Evolutionary conservation across 2,113 vertebrate genomes (phyloP).

Genomic region (Amblyornis subalaris): DNA sequence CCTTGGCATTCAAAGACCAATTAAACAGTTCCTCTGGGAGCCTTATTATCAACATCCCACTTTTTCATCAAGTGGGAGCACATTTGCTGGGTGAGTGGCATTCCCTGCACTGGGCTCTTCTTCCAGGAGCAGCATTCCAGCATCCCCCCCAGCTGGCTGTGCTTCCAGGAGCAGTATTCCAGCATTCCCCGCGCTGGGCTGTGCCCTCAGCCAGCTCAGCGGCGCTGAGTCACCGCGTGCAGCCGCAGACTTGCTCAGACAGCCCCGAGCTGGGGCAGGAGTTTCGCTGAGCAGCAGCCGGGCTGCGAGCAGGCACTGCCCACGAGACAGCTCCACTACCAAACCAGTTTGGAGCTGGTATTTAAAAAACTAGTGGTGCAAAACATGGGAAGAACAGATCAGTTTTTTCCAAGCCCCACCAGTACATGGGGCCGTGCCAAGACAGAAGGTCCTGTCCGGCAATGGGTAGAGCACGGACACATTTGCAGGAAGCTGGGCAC

Average conservation of each 20-base stretch:
- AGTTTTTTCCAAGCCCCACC: not conserved
- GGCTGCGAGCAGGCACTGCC: not conserved
- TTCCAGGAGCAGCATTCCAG: not conserved
- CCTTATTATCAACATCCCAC: not conserved
- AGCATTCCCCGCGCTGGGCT: not conserved
- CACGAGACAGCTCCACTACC: not conserved
- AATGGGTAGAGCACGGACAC: rapidly evolving
- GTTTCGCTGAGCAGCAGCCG: not conserved
- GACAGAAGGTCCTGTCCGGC: not conserved
- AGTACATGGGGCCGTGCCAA: rapidly evolving
- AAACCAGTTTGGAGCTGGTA: not conserved
- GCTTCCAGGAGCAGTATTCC: not conserved
- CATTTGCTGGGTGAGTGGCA: not conserved
- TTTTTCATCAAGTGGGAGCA: not conserved
- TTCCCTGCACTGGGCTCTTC: not conserved
- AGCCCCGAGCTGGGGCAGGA: not conserved
- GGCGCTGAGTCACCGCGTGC: not conserved
- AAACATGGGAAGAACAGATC: not conserved
- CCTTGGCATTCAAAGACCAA: not conserved
- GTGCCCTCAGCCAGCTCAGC: not conserved
- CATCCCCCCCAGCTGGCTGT: not conserved
- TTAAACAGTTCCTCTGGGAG: not conserved
- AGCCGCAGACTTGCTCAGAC: not conserved
- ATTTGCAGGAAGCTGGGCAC: not conserved
- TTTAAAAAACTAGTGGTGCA: not conserved